Percentiles rank a stretch among this genome's conserved stretches.
Conservation (phyloP, 2,797 vertebrate species). For the Acipenser oxyrinchus region DNA sequence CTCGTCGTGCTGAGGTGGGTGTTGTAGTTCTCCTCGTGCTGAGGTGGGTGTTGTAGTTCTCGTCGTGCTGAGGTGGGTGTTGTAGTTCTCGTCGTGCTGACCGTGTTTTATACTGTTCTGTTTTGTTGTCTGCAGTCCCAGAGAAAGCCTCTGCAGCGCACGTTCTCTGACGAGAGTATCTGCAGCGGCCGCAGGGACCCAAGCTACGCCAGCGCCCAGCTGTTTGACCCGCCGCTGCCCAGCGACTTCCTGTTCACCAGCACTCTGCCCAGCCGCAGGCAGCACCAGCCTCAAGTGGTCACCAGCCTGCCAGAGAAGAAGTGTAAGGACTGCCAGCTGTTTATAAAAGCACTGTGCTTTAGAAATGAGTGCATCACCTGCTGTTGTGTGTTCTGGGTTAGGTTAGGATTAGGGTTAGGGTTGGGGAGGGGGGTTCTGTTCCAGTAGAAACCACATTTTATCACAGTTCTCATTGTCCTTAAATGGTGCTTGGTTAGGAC, state of each 20-base stretch:
- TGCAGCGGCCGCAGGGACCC: conserved; percentile 79
- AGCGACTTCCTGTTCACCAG: conserved; percentile 73
- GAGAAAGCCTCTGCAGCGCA: conserved; percentile 74
- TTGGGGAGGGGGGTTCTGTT: too few species aligned
- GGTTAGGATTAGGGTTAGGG: too few species aligned
- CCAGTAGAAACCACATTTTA: too few species aligned
- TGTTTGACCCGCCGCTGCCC: conserved; percentile 53
- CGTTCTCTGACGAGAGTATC: conserved; percentile 84
- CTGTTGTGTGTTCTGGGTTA: too few species aligned
- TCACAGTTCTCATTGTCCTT: too few species aligned
- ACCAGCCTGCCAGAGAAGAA: conserved; percentile 62
- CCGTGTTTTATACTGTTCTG: not conserved
- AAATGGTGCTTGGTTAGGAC: too few species aligned
- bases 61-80: too few species aligned
- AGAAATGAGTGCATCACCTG: too few species aligned
- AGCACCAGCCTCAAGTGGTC: conserved; percentile 41
- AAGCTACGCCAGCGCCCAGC: conserved; percentile 52
- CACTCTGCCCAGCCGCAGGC: conserved; percentile 74
- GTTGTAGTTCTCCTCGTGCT: too few species aligned
- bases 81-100: not conserved
- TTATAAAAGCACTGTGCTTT: too few species aligned
- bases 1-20: too few species aligned
- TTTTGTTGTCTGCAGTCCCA: conserved; percentile 53
- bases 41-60: too few species aligned
- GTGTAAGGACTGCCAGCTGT: conserved; percentile 44